phyloP scores from a whole-genome alignment of 2,888 invertebrate genomes.

The Pammene fasciana region DNA sequence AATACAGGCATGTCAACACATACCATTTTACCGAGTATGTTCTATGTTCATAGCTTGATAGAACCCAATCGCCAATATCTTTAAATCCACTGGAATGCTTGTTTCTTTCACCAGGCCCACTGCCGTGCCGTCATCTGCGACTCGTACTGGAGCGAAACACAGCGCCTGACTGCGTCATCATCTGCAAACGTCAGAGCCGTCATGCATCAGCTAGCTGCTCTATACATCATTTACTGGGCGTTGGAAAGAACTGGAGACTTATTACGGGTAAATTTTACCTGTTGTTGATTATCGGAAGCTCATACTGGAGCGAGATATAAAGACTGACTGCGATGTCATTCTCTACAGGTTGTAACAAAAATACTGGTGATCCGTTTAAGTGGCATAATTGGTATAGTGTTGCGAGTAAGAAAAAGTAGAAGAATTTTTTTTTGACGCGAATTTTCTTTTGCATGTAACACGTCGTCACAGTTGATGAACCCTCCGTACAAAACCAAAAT shows the following conservation, averaged over 20 bases:
- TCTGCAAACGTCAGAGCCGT: constrained; percentile 85
- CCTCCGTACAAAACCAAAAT: too few species aligned
- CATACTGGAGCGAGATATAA: constrained; percentile 84
- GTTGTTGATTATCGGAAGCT: constrained; percentile 80
- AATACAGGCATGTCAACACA: too few species aligned
- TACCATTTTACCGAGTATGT: too few species aligned
- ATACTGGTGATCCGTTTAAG: too few species aligned
- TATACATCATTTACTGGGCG: constrained; percentile 90
- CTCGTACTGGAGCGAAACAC: constrained; percentile 85
- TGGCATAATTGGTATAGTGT: too few species aligned
- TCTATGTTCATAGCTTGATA: too few species aligned
- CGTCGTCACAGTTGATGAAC: too few species aligned
- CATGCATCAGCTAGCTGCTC: constrained; percentile 86
- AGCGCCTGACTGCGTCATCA: constrained; percentile 69
- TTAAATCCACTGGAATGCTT: neutral
- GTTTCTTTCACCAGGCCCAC: constrained; percentile 86
- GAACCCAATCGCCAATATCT: too few species aligned
- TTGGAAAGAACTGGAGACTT: constrained; percentile 90
- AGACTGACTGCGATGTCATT: constrained; percentile 63
- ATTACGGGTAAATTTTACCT: constrained; percentile 84
- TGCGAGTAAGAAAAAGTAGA: too few species aligned
- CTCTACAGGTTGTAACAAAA: too few species aligned
- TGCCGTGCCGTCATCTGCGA: constrained; percentile 91
- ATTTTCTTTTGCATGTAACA: too few species aligned
- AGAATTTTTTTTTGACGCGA: too few species aligned